These are phyloP conservation scores for Camponotus fellah DNA, from an alignment of 2,888 invertebrate species.

Conservation along the genomic window DNA sequence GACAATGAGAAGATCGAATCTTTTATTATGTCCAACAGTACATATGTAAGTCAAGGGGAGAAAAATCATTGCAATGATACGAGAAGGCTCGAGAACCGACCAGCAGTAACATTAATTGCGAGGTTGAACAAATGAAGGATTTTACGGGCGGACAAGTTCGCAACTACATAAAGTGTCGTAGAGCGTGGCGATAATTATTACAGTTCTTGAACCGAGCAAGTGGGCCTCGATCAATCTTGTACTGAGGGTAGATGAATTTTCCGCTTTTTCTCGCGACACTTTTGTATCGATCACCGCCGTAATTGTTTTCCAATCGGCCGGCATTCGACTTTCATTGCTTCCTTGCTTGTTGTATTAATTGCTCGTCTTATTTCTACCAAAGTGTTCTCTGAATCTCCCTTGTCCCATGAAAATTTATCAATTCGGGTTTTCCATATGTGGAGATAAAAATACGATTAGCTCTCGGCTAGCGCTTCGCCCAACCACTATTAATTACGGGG, in stretches of 20 bases:
- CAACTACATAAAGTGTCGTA: slow-evolving; percentile 74
- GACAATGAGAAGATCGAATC: background rate
- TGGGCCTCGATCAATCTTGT: slow-evolving; percentile 66
- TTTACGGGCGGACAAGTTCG: slow-evolving; percentile 64
- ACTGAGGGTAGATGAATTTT: slow-evolving; percentile 59
- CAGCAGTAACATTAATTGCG: slow-evolving; percentile 41
- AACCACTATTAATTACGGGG: slow-evolving; percentile 54
- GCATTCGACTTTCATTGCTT: slow-evolving; percentile 40
- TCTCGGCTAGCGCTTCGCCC: slow-evolving; percentile 31
- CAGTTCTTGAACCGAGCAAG: slow-evolving; percentile 57
- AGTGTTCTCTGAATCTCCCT: background rate
- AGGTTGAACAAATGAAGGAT: slow-evolving; percentile 61
- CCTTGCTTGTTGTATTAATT: slow-evolving; percentile 55
- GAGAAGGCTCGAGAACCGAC: slow-evolving; percentile 10
- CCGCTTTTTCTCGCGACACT: slow-evolving; percentile 50
- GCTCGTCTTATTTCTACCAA: slow-evolving; percentile 31
- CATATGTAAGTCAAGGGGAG: background rate
- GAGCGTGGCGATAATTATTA: slow-evolving; percentile 76
- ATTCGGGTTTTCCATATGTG: slow-evolving; percentile 10
- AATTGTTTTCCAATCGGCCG: slow-evolving; percentile 58
- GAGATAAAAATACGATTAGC: slow-evolving; percentile 41
- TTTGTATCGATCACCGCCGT: slow-evolving; percentile 45
- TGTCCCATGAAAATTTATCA: slow-evolving; percentile 38
- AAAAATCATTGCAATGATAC: slow-evolving; percentile 36
- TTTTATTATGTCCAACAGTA: background rate